These are phyloP conservation scores for Calonectris borealis DNA, from an alignment of 2,113 vertebrate species.

Conservation along the genomic window DNA sequence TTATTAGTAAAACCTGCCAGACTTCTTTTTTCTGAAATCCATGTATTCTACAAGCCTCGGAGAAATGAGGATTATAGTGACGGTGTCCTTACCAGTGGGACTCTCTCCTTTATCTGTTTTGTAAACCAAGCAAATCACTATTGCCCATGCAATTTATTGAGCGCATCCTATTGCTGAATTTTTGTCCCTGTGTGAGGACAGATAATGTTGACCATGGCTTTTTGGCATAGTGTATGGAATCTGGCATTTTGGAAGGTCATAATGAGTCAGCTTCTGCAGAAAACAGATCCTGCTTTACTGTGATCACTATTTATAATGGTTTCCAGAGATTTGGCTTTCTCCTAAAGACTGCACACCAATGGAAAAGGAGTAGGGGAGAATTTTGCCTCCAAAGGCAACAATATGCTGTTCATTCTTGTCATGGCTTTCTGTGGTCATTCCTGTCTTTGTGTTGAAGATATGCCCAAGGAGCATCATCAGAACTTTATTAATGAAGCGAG, in stretches of 20 bases:
- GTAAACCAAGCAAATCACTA: neutral
- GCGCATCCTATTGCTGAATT: neutral
- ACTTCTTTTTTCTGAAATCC: neutral
- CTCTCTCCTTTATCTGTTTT: neutral
- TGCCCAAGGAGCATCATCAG: neutral
- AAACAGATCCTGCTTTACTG: neutral
- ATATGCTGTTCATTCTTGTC: neutral
- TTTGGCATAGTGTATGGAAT: neutral
- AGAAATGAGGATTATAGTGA: neutral
- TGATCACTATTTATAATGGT: neutral
- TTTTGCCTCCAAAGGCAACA: neutral
- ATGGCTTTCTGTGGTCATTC: fast-evolving
- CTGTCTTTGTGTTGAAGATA: neutral
- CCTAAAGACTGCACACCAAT: neutral
- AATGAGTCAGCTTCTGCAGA: neutral
- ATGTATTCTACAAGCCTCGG: neutral
- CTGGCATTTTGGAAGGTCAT: neutral
- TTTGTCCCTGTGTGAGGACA: neutral
- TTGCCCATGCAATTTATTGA: neutral
- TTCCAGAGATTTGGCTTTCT: neutral
- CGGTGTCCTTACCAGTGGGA: neutral
- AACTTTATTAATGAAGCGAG: fast-evolving
- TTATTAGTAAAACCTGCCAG: neutral
- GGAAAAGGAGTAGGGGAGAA: neutral
- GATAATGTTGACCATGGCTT: neutral